Conservation (phyloP, 2,113 vertebrate genomes). For the Anguilla japonica region DNA sequence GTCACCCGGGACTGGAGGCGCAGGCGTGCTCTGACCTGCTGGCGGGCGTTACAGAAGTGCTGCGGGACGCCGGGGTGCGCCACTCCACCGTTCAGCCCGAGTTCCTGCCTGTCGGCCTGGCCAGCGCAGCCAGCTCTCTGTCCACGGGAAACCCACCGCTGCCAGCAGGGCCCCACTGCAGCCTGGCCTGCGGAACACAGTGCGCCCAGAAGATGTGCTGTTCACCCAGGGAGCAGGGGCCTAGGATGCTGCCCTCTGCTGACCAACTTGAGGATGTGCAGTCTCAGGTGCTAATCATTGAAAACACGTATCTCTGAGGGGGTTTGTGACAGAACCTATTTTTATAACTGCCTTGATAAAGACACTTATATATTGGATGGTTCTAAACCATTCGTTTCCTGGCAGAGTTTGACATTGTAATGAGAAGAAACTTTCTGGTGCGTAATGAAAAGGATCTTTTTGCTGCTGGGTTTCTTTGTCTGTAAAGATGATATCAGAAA, state of each 20-base stretch:
- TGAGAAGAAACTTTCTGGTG: not conserved
- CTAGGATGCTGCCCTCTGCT: constrained; percentile 14
- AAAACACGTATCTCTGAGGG: constrained; percentile 46
- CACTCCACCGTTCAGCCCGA: constrained; percentile 74
- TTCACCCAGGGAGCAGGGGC: constrained; percentile 31
- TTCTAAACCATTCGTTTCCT: not conserved
- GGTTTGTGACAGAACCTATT: not conserved
- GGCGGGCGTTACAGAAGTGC: constrained; percentile 53
- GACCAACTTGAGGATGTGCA: constrained; percentile 38
- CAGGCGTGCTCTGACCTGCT: constrained; percentile 47
- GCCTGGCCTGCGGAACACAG: constrained; percentile 59
- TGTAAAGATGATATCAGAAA: not conserved
- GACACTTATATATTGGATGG: not conserved
- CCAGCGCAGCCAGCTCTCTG: not conserved
- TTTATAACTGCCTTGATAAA: not conserved
- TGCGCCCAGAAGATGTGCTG: constrained; percentile 67
- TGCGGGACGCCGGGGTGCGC: constrained; percentile 60
- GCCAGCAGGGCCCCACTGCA: constrained; percentile 47
- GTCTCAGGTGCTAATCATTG: constrained; percentile 47
- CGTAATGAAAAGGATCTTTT: not conserved
- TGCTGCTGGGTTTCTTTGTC: not conserved
- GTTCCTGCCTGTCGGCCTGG: constrained; percentile 36
- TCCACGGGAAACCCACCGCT: not conserved
- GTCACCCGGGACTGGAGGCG: constrained; percentile 22
- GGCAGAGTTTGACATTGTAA: not conserved